phyloP scores from a whole-genome alignment of 2,888 invertebrate genomes.

The Ichneumoninae sp. region DNA sequence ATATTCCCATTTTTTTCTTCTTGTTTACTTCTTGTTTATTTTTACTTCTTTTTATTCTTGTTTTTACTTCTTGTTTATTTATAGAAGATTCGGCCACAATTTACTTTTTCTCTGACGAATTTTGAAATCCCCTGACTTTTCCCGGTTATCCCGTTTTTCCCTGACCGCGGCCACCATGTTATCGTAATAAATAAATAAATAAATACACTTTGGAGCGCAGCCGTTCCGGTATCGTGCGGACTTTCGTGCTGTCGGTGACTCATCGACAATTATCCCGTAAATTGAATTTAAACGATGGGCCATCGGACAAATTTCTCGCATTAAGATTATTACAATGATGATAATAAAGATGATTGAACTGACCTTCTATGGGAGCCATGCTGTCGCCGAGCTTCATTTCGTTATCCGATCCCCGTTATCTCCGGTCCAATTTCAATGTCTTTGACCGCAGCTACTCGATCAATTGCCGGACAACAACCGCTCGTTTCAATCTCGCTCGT shows the following conservation, averaged over 20 bases:
- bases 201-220: neutral
- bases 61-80: no score
- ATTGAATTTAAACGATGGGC: conserved; percentile 4
- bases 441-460: conserved; percentile 56
- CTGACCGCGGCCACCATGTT: no score
- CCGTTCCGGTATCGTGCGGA: neutral
- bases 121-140: no score
- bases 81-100: no score
- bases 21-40: no score
- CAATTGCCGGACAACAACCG: conserved; percentile 52
- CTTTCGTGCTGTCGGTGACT: conserved; percentile 9
- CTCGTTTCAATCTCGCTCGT: conserved; percentile 51
- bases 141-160: no score
- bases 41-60: no score
- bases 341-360: conserved; percentile 57
- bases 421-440: conserved; percentile 63
- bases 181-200: no score
- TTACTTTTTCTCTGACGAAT: no score
- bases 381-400: conserved; percentile 80
- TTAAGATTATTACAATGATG: neutral
- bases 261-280: conserved; percentile 23
- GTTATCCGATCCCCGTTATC: conserved; percentile 60
- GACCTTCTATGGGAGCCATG: conserved; percentile 79
- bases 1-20: no score
- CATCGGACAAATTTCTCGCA: neutral